Base-by-base conservation (phyloP, 2,113 vertebrate genomes). In the Podarcis cretensis region DNA sequence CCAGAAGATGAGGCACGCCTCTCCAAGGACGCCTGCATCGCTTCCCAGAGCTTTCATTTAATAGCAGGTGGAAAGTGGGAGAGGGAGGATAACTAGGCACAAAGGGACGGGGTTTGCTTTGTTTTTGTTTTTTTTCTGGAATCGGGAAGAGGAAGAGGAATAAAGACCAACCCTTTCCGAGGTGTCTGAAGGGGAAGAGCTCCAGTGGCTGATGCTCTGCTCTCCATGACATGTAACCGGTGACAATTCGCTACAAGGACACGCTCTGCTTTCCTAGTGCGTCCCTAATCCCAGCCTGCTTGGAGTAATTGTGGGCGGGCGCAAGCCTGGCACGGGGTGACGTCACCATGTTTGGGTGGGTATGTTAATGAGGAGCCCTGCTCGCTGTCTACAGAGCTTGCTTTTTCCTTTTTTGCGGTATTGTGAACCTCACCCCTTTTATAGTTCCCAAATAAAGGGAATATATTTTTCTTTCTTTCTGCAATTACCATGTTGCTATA, bases 271-370 rank as follows among this genome's bases (percentile, higher is more conserved):
- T 75, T 57, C 8, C 88, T 18, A 8, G 48, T 16, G 40, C 71
- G 3, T 77, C 57, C 71, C 32, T 13, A 7, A n/a, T 65, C 65
- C 74, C 69, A 32, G 59, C 13, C 79, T 37, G 40, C 6, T 14
- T 20, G 87, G 23, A 87, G 88, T 30, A 10, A 1, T 1, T 16
- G 66, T 37, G 84, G 66, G 75, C 23, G 68, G 86, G 79, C 81
- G 8, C 57, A 37, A 87, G 66, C 75, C 92, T 74, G 89, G 57
- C 23, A 87, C 91, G 2, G 81, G 68, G 85, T 27, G 83, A 84
- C 86, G 92, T 93, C 96, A 93, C 94, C 93, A 90, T 95, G 93
- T 95, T 95, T 94, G 95, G 96, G 95, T 96, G 92, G 92, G 84
- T 85, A 92, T 92, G 94, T 71, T 84, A 91, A 94, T 90, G 65